A percentile compares a stretch with the other conserved stretches of the same genome.
These are phyloP conservation scores for Listrodromus nycthemerus DNA, from an alignment of 2,888 invertebrate genomes.

Conservation along the genomic window DNA sequence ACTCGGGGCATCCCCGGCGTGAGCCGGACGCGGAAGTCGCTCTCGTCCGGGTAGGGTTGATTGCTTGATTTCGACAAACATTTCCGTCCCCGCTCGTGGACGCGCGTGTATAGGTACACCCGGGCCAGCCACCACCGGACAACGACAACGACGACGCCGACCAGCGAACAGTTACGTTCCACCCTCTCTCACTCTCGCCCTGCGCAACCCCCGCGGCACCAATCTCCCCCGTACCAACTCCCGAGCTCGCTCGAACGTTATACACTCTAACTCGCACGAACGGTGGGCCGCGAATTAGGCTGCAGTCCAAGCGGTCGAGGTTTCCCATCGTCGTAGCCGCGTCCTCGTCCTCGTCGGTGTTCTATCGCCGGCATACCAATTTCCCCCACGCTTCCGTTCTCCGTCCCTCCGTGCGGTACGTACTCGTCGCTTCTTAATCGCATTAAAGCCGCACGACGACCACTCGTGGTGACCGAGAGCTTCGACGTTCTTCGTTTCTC, in stretches of 20 bases:
- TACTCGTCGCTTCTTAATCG: constrained; percentile 77
- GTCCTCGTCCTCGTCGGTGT: constrained; percentile 32
- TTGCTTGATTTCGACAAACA: constrained; percentile 82
- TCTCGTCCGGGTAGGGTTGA: constrained; percentile 74
- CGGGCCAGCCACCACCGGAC: constrained; percentile 25
- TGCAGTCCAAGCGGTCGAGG: constrained; percentile 76
- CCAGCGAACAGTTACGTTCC: constrained; percentile 49
- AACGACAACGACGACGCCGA: constrained; percentile 34
- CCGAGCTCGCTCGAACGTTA: constrained; percentile 63
- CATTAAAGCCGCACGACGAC: constrained; percentile 74
- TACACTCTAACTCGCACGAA: constrained; percentile 62
- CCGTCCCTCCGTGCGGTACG: constrained; percentile 40
- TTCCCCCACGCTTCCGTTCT: constrained; percentile 64
- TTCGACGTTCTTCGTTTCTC: constrained; percentile 50
- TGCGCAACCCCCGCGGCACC: constrained; percentile 47
- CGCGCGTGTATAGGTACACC: constrained; percentile 13
- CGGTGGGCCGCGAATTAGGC: constrained; percentile 76
- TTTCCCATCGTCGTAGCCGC: constrained; percentile 9
- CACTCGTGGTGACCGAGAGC: constrained; percentile 55
- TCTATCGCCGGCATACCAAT: constrained; percentile 77
- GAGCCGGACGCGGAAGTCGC: constrained; percentile 58
- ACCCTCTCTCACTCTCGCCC: constrained; percentile 14
- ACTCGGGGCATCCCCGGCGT: constrained; percentile 29
- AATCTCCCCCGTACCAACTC: constrained; percentile 46
- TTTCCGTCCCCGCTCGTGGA: constrained; percentile 68